A percentile compares a stretch with the other conserved stretches of the same genome.
phyloP scores from a whole-genome alignment of 2,113 vertebrate genomes.

The Zosterops lateralis region DNA sequence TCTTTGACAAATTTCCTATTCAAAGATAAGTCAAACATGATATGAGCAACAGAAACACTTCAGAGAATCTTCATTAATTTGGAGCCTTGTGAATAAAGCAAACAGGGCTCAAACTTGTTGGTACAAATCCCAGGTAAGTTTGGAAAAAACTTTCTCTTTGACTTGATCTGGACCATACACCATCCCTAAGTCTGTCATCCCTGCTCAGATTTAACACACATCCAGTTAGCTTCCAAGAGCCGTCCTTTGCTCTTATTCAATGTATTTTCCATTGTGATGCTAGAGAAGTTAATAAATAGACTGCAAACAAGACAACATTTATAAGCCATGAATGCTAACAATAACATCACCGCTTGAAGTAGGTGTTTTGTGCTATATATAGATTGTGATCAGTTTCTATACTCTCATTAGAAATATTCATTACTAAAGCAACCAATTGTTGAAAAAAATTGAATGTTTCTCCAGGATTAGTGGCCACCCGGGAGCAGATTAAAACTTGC shows the following conservation, averaged over 20 bases:
- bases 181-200: background rate
- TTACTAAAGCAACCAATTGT: background rate
- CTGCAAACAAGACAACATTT: background rate
- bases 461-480: constrained; percentile 32
- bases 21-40: background rate
- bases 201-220: background rate
- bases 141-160: background rate
- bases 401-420: background rate
- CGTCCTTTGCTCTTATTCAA: background rate
- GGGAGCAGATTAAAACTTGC: constrained; percentile 35
- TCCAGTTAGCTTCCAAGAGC: background rate
- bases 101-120: background rate
- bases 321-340: background rate
- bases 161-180: background rate
- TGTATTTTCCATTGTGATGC: background rate
- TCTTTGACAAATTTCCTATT: constrained; percentile 7
- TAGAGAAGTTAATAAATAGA: background rate
- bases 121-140: background rate
- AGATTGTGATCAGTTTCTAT: background rate
- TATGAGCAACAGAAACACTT: background rate
- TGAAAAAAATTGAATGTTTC: background rate
- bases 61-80: background rate
- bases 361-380: background rate
- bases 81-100: background rate
- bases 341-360: background rate